Evolutionary conservation across 2,888 invertebrate species (phyloP).

Genomic region (Aromia moschata): DNA sequence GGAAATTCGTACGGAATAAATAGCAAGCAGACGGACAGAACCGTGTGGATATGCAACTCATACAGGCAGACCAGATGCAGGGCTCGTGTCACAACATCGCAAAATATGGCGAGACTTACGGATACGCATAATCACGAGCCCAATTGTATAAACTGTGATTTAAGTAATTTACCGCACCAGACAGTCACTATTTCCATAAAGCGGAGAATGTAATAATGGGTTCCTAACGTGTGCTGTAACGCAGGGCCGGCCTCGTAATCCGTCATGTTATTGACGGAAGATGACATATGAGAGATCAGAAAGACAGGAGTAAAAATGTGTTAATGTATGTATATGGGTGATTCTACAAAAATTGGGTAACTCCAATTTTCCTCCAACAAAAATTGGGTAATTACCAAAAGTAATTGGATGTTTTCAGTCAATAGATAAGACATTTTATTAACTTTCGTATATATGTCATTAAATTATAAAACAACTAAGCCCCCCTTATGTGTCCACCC

Average conservation of each 20-base stretch:
- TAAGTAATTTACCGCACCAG: slow-evolving; percentile 35
- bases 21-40: slow-evolving; percentile 38
- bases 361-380: too few relatives aligned
- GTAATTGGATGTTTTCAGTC: too few relatives aligned
- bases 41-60: slow-evolving; percentile 47
- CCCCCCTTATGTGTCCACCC: too few relatives aligned
- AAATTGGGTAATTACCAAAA: too few relatives aligned
- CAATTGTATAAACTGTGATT: slow-evolving; percentile 34
- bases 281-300: too few relatives aligned
- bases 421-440: too few relatives aligned
- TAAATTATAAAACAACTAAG: too few relatives aligned
- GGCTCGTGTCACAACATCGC: slow-evolving; percentile 42
- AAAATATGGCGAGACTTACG: slow-evolving; percentile 35
- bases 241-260: background rate
- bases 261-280: too few relatives aligned
- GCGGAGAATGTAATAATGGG: background rate
- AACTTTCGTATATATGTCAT: too few relatives aligned
- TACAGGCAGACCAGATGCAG: slow-evolving; percentile 45
- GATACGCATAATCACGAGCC: slow-evolving; percentile 40
- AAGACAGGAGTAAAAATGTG: too few relatives aligned
- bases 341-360: too few relatives aligned
- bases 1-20: slow-evolving; percentile 42
- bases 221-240: background rate
- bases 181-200: slow-evolving; percentile 28
- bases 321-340: too few relatives aligned